Percentiles rank a stretch among this genome's conserved stretches.
phyloP scores from a whole-genome alignment of 2,888 invertebrate species.

The Drosophila siamana region DNA sequence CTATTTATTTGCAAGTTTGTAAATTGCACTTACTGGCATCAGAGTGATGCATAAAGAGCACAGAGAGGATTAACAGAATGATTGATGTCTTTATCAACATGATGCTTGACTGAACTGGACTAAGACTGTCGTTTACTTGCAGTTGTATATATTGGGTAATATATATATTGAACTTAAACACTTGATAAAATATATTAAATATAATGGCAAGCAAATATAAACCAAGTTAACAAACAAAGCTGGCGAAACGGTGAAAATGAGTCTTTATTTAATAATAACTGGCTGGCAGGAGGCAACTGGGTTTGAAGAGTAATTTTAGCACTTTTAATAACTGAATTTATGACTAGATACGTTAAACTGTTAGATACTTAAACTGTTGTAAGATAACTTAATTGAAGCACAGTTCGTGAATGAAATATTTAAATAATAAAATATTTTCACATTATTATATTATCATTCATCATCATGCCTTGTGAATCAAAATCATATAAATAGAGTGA shows the following conservation, averaged over 20 bases:
- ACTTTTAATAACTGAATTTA: neutral
- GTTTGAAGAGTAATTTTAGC: neutral
- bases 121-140: neutral
- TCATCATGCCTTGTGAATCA: too few relatives aligned
- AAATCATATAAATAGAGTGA: neutral
- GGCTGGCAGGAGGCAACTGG: neutral
- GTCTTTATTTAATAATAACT: neutral
- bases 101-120: neutral
- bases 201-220: neutral
- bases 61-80: neutral
- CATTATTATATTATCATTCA: too few relatives aligned
- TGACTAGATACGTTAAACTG: too few relatives aligned
- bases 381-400: too few relatives aligned
- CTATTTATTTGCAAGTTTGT: neutral
- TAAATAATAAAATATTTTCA: too few relatives aligned
- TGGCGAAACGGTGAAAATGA: neutral
- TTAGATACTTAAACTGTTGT: too few relatives aligned
- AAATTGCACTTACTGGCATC: neutral
- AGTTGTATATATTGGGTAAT: neutral
- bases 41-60: neutral
- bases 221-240: neutral
- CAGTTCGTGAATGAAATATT: too few relatives aligned
- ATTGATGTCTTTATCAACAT: conserved; percentile 1
- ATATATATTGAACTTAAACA: neutral
- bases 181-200: neutral